Evolutionary conservation across 2,113 vertebrate genomes (phyloP).

Genomic region (Geococcyx californianus): DNA sequence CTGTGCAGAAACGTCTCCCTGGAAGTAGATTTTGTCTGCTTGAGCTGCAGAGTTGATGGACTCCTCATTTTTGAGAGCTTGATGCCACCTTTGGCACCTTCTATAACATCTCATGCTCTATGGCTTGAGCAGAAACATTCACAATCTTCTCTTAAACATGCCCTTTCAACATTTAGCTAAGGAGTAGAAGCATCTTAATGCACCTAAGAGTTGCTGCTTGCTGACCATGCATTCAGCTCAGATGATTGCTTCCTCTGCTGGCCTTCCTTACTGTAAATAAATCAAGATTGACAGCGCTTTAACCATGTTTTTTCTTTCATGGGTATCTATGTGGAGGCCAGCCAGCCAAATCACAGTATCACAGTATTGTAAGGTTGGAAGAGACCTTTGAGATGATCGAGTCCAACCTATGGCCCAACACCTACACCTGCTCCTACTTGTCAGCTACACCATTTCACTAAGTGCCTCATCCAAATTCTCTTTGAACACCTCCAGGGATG

Average conservation of each 20-base stretch:
- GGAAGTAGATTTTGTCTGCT: background rate
- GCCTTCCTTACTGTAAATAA: too few relatives aligned
- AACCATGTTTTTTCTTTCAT: background rate
- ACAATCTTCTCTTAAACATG: background rate
- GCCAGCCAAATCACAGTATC: background rate
- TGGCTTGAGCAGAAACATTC: background rate
- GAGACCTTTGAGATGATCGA: too few relatives aligned
- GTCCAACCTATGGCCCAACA: too few relatives aligned
- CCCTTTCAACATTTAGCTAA: background rate
- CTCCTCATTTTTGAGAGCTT: background rate
- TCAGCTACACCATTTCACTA: too few relatives aligned
- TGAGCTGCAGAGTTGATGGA: background rate
- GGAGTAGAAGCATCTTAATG: background rate
- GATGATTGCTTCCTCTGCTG: background rate
- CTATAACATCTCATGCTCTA: background rate
- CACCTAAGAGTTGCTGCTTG: background rate
- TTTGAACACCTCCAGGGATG: too few relatives aligned
- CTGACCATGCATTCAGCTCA: background rate
- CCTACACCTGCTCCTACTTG: too few relatives aligned
- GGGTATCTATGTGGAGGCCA: background rate
- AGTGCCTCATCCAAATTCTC: too few relatives aligned
- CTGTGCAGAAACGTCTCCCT: background rate
- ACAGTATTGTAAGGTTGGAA: too few relatives aligned
- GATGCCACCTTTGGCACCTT: background rate
- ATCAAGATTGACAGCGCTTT: background rate